Evolutionary conservation across 2,888 invertebrate species (phyloP), one percentile per base, ranked within the genome.

Genomic region (Acleris cristana): DNA sequence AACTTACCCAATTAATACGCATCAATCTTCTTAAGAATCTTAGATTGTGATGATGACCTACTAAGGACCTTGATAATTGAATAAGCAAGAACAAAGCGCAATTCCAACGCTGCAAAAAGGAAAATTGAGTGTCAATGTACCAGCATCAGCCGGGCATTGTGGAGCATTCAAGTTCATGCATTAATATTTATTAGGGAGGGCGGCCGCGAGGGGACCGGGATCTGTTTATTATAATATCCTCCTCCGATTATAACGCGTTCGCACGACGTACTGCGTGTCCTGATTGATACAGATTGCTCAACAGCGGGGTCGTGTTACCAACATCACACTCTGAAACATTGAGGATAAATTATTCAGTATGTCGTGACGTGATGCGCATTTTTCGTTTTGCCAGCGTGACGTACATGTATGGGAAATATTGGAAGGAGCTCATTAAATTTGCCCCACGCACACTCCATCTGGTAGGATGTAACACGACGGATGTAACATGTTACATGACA

Each of bases 191-290:
- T 91, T 91, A 88, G 89, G 86, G 87, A 87, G 87, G 85, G 85
- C 79, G 77, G 71, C 71, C 48, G 77, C 73, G 85, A 88, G 90
- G 89, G 90, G 89, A 79, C 86, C 83, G 83, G 81, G 86, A 86
- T 88, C 90, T 89, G 90, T 92, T 92, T 91, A 92, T 90, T 92
- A 90, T 92, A 90, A 92, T 92, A 89, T 92, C 92, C 92, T 85
- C 76, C 72, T 86, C 87, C 81, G 88, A 91, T 90, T 90, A 90
- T 90, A 87, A 89, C 88, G 89, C 89, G 90, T 89, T 91, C 91
- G 89, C 91, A 91, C 91, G 92, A 88, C 86, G 82, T 77, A 75
- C 75, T 14, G 79, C 80, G 80, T 76, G 77, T 74, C 75, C 81
- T 83, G 87, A 87, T 88, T 90, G 85, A 83, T 87, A 82, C 79